Percentiles rank a stretch among this genome's conserved stretches.
These are phyloP conservation scores for Euphonia xanthogaster DNA, from an alignment of 2,797 vertebrate genomes.

Conservation along the genomic window DNA sequence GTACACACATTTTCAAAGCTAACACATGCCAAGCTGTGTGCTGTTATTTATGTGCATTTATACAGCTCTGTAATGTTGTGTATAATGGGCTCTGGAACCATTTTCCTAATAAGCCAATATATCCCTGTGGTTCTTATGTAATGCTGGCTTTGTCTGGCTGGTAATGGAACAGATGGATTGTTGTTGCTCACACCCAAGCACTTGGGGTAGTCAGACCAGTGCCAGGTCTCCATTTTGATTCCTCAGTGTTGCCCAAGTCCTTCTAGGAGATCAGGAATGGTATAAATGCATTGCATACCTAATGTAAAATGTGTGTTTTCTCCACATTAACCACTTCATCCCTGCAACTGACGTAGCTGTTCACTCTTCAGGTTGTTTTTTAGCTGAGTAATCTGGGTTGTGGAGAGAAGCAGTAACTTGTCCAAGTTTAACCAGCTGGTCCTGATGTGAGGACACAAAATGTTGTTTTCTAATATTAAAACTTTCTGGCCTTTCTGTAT, in stretches of 20 bases:
- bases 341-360: neutral
- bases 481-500: neutral
- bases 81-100: neutral
- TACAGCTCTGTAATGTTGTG: neutral
- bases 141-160: slow-evolving; percentile 38
- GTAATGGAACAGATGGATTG: slow-evolving; percentile 18
- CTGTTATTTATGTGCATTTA: slow-evolving; percentile 22
- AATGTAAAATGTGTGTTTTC: neutral
- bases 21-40: neutral
- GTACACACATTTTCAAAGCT: neutral
- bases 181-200: neutral
- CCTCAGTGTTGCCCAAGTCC: neutral
- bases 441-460: neutral
- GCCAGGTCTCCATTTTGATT: neutral
- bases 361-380: neutral
- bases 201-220: neutral
- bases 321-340: neutral
- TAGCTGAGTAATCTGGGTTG: neutral
- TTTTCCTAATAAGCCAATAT: neutral
- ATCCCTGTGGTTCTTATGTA: neutral
- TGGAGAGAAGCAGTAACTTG: neutral
- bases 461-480: neutral
- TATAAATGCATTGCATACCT: neutral
- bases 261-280: neutral
- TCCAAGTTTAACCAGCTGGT: neutral